Evolutionary conservation across 2,797 vertebrate species (phyloP).

Genomic region (Melopsittacus undulatus): DNA sequence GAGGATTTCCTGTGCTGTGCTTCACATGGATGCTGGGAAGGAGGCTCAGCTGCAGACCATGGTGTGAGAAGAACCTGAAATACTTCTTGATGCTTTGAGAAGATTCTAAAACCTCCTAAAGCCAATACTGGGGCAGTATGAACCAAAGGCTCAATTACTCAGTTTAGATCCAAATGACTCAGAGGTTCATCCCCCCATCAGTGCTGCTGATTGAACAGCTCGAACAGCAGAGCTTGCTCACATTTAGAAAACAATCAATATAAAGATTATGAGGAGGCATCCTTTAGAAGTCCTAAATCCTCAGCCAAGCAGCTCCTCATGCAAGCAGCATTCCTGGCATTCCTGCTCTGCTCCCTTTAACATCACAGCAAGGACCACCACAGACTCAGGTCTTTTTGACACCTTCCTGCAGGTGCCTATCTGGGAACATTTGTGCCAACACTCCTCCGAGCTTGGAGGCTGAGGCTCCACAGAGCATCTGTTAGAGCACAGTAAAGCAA

Average conservation of each 20-base stretch:
- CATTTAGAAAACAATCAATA: not conserved
- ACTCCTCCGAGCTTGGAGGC: not conserved
- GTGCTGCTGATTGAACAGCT: conserved; percentile 23
- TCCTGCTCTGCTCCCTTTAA: not conserved
- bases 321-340: not conserved
- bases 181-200: conserved; percentile 7
- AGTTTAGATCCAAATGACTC: conserved; percentile 40
- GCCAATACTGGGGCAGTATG: not conserved
- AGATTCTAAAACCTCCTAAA: not conserved
- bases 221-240: conserved; percentile 14
- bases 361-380: not conserved
- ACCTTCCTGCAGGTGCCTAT: not conserved
- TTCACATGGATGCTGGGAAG: not conserved
- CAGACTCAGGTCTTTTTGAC: not conserved
- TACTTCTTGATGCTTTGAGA: not conserved
- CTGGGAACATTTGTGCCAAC: not conserved
- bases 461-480: not conserved
- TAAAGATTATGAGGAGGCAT: not conserved
- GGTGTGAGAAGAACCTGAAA: not conserved
- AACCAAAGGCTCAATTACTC: not conserved
- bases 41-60: not conserved
- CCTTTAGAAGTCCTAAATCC: not conserved
- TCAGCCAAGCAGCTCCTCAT: not conserved
- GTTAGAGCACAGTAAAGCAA: not conserved
- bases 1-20: not conserved